These are phyloP conservation scores for Danaus chrysippus DNA, from an alignment of 2,888 invertebrate genomes.

Conservation along the genomic window DNA sequence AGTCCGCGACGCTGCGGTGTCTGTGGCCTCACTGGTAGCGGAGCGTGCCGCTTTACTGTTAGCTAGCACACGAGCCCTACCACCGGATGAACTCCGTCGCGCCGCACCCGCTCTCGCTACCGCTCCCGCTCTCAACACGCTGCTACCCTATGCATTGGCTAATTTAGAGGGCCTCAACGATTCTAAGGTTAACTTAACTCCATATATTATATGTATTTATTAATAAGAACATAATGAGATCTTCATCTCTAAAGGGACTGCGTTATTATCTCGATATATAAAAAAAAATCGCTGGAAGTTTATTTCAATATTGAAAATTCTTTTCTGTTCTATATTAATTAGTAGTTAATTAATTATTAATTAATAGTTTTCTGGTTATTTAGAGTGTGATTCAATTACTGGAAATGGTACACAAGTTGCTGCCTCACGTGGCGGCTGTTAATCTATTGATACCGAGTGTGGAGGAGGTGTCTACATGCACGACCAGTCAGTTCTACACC, in stretches of 20 bases:
- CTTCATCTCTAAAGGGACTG: conserved; percentile 81
- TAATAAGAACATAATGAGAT: no score
- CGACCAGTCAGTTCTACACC: conserved; percentile 92
- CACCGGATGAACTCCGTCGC: conserved; percentile 65
- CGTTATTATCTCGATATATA: conserved; percentile 83
- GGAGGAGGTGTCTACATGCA: conserved; percentile 62
- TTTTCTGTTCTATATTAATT: no score
- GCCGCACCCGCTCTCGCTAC: conserved; percentile 57
- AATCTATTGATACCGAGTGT: conserved; percentile 80
- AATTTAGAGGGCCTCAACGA: conserved; percentile 86
- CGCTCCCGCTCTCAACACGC: conserved; percentile 83
- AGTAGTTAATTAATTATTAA: background rate
- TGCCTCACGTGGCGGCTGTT: conserved; percentile 92
- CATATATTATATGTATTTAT: no score
- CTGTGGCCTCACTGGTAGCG: conserved; percentile 87
- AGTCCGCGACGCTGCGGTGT: conserved; percentile 77
- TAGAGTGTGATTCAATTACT: conserved; percentile 92
- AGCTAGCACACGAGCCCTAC: conserved; percentile 83
- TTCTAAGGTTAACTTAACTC: no score
- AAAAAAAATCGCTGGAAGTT: no score
- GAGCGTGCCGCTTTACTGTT: conserved; percentile 88
- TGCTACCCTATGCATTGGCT: conserved; percentile 91
- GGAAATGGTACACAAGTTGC: conserved; percentile 90
- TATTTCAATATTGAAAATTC: no score
- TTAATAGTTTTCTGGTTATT: conserved; percentile 27